phyloP scores from a whole-genome alignment of 2,113 vertebrate genomes.

The Apodemus sylvaticus region DNA sequence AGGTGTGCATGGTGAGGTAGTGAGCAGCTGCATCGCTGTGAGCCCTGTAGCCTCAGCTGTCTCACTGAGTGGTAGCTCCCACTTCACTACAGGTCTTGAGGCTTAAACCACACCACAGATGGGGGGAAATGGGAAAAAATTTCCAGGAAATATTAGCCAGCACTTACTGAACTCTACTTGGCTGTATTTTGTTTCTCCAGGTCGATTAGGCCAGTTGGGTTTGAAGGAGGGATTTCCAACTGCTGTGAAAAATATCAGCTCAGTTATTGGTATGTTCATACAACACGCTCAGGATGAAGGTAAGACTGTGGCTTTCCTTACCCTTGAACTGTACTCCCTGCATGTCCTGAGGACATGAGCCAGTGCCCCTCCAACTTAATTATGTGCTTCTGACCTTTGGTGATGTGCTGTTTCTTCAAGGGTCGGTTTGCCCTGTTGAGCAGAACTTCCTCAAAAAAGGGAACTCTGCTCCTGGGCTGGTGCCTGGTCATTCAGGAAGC shows the following conservation, averaged over 20 bases:
- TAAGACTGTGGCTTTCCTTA: constrained; percentile 70
- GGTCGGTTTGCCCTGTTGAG: accelerated
- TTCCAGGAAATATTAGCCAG: not conserved
- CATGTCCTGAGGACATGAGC: not conserved
- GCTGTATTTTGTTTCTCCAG: constrained; percentile 78
- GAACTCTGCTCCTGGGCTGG: not conserved
- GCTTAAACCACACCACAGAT: not conserved
- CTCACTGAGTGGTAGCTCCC: not conserved
- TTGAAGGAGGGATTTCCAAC: constrained; percentile 90
- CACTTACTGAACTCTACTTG: not conserved
- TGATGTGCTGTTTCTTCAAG: not conserved
- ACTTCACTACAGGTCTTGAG: not conserved
- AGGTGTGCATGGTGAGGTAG: accelerated
- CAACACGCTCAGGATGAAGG: constrained; percentile 93
- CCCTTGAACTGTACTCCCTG: too few relatives aligned
- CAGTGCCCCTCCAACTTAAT: not conserved
- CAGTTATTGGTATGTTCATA: constrained; percentile 92
- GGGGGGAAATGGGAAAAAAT: not conserved
- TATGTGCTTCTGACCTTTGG: not conserved
- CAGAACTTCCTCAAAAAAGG: not conserved
- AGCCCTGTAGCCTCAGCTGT: not conserved
- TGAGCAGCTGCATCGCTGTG: not conserved
- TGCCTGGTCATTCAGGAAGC: not conserved
- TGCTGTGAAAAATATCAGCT: constrained; percentile 91
- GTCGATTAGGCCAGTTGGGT: constrained; percentile 93